phyloP scores from a whole-genome alignment of 2,113 vertebrate genomes.

The Mustelus asterias region DNA sequence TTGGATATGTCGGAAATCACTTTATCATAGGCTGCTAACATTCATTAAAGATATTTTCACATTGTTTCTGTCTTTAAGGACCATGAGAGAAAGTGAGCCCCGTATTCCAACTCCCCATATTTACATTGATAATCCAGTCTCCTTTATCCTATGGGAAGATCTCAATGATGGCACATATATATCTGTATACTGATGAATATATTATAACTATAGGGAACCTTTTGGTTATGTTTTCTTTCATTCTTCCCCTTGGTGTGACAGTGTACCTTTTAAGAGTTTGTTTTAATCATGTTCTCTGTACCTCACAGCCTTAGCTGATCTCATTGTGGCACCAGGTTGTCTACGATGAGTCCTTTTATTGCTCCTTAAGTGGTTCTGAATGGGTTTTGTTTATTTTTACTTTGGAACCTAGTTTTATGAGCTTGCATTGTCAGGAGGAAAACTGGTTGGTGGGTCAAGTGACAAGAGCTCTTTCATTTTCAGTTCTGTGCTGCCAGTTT shows the following conservation, averaged over 20 bases:
- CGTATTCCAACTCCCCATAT: not conserved
- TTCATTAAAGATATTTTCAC: not conserved
- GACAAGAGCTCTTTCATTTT: no score
- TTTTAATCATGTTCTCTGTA: not conserved
- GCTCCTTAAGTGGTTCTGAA: no score
- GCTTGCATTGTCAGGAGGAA: no score
- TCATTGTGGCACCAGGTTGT: no score
- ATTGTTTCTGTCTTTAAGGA: not conserved
- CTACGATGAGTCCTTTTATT: no score
- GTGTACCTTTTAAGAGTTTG: no score
- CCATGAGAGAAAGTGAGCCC: not conserved
- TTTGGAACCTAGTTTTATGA: no score
- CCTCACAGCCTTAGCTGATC: no score
- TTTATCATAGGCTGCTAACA: not conserved
- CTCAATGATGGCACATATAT: not conserved
- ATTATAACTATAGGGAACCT: not conserved
- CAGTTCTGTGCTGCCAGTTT: no score
- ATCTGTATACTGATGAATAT: not conserved
- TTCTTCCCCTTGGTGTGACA: not conserved
- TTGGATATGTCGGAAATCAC: not conserved
- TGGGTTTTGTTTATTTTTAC: no score
- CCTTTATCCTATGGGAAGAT: not conserved
- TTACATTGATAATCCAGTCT: not conserved
- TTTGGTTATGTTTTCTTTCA: not conserved
- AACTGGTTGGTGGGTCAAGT: no score